Percentiles rank a stretch among this genome's conserved stretches.
Evolutionary conservation across 2,888 invertebrate genomes (phyloP).

Genomic region (Eupithecia inturbata): DNA sequence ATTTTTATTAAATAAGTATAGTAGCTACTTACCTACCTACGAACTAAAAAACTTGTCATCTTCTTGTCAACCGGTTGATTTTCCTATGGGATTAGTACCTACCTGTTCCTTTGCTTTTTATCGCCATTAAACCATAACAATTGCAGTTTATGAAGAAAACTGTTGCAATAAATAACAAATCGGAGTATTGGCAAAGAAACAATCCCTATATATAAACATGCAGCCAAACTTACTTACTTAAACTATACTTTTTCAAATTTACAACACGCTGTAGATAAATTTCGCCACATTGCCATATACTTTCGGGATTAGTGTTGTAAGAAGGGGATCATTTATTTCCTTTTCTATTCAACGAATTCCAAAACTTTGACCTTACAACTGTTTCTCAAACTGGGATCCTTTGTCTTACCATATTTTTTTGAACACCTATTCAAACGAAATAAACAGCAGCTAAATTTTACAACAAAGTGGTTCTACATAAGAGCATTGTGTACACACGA

Average conservation of each 20-base stretch:
- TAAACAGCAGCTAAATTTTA: not conserved
- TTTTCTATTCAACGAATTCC: slow-evolving; percentile 61
- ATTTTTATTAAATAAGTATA: not conserved
- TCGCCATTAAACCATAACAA: not conserved
- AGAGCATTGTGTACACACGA: not conserved
- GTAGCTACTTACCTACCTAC: no score
- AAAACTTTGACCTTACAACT: slow-evolving; percentile 57
- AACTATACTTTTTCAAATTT: not conserved
- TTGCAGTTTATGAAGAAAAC: not conserved
- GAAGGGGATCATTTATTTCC: slow-evolving; percentile 82
- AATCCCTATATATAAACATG: not conserved
- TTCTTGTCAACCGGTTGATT: not conserved
- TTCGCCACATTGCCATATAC: slow-evolving; percentile 78
- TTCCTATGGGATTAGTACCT: not conserved
- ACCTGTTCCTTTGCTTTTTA: not conserved
- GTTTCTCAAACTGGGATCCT: slow-evolving; percentile 25
- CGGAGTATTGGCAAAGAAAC: not conserved
- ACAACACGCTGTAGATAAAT: slow-evolving; percentile 66
- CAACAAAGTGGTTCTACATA: not conserved
- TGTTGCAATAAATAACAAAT: not conserved
- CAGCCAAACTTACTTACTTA: not conserved
- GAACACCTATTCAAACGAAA: not conserved
- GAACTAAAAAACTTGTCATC: not conserved
- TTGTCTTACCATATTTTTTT: slow-evolving; percentile 2
- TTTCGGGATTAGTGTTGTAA: slow-evolving; percentile 81